These are phyloP conservation scores for Channallabes apus DNA, from an alignment of 2,797 vertebrate genomes.

Conservation along the genomic window DNA sequence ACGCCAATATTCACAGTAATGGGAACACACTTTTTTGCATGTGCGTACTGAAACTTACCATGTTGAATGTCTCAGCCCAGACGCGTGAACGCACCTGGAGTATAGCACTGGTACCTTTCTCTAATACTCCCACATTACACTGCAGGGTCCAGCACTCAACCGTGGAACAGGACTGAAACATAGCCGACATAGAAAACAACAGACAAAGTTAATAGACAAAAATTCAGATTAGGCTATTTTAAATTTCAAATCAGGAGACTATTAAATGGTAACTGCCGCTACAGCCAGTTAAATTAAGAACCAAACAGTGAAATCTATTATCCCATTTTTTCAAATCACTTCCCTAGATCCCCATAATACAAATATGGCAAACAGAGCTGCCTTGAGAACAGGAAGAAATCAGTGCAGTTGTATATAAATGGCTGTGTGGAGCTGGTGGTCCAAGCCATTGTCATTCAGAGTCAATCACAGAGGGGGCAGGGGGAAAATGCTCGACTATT, in stretches of 20 bases:
- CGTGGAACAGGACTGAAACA: conserved; percentile 79
- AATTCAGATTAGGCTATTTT: conserved; percentile 60
- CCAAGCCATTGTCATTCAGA: conserved; percentile 41
- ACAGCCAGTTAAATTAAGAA: conserved; percentile 64
- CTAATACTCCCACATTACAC: conserved; percentile 81
- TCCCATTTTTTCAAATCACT: conserved; percentile 43
- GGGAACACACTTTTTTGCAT: background rate
- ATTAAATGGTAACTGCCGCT: conserved; percentile 64
- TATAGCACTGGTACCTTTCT: conserved; percentile 79
- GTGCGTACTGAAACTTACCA: conserved; percentile 69
- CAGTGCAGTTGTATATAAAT: background rate
- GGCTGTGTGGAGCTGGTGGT: background rate
- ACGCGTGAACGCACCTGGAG: conserved; percentile 82
- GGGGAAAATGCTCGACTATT: conserved; percentile 31
- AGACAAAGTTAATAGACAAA: background rate
- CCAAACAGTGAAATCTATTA: background rate
- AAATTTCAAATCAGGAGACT: conserved; percentile 76
- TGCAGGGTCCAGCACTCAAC: conserved; percentile 82
- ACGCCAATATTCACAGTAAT: background rate
- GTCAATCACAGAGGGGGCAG: conserved; percentile 37
- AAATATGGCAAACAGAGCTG: background rate
- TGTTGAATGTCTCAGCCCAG: conserved; percentile 83
- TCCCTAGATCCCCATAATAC: conserved; percentile 60
- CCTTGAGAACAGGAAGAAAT: background rate
- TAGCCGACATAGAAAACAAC: background rate